Base-by-base conservation (phyloP, 2,113 vertebrate species). In the Hipposideros armiger region DNA sequence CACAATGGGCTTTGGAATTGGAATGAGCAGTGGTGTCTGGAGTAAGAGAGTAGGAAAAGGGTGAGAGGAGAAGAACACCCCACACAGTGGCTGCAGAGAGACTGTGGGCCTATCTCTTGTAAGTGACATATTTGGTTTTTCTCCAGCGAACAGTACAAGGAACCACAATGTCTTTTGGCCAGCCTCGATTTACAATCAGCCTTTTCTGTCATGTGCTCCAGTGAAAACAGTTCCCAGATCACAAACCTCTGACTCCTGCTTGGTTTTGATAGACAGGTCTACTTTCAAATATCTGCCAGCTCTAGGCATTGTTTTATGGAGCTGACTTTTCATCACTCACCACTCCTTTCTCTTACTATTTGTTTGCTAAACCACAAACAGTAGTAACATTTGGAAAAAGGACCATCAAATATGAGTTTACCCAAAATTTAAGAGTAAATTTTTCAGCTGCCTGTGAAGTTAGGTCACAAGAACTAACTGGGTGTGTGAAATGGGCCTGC, bases 181-280 rank as follows among this genome's bases (percentile, higher is more conserved):
- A 60, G 42, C 7, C 45, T 74, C 0, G 0, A 69, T 52, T 90
- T 32, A 50, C 20, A 93, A 24, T 56, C 24, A 66, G n/a, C 1
- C 28, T 66, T 87, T 88, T 69, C 24, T 56, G 42, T 8, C 47
- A 62, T 72, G 60, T 94, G 30, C 50, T 80, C 90, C 80, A 54
- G 26, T 40, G 40, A 82, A 83, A 22, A 32, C 11, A 26, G 28
- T 67, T 84, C 28, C 87, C 70, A 91, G 28, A 32, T 81, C 8
- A 60, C 36, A 40, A 40, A 92, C 3, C 4, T 45, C 20, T 94
- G 42, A 24, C 26, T 91, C 36, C 76, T 60, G 54, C 24, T 6
- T 62, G 56, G 30, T 86, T 70, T 86, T 83, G 40, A 77, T 36
- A 67, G 40, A 67, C 87, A 77, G 16, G 15, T 10, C 32, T 26